Evolutionary conservation across 1,140 invertebrate species (phyloP), one percentile per base, ranked within the genome.

Genomic region (Vanessa tameamea): DNA sequence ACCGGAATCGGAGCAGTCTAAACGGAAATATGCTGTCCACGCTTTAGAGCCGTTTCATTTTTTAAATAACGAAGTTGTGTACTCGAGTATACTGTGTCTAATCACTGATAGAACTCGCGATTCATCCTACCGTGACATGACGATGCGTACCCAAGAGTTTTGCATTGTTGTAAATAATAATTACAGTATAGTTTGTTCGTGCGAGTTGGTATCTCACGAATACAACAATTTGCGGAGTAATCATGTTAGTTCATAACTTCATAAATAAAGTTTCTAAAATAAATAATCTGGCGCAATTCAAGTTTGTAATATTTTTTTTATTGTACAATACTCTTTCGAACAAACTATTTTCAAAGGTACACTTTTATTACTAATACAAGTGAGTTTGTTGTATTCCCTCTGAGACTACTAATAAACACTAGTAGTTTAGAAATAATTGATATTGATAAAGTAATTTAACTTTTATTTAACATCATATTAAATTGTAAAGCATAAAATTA

Each of bases 321-420:
- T 6, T 7, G 9, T 26, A 37, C 14, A n/a, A 31, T 37, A 55
- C 26, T 68, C 66, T 59, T 68, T 53, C 57, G 66, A 74, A 64
- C 72, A 69, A 73, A 64, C 66, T 57, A 51, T 48, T 2, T 20
- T 23, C 13, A 55, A 47, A 15, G 23, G 48, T n/a, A 63, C n/a
- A 68, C 47, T 64, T 31, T 16, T 64, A 55, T 51, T 15, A 74
- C 66, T 74, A 74, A 69, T 74, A 7, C 14, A 55, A 73, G 53
- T 23, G 20, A 15, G 63, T 69, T 70, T 73, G 55, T 53, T 68
- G 70, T 72, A 59, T 69, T 59, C 13, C 43, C 69, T 69, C 64
- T 72, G 48, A 64, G 75, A 75, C 66, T 64, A 75, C 66, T 78
- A 75, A 67, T 78, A 31, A 31, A 69, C 26, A 68, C 53, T 74